Evolutionary conservation across 1,140 invertebrate genomes (phyloP).

Genomic region (Drosophila pectinifera): DNA sequence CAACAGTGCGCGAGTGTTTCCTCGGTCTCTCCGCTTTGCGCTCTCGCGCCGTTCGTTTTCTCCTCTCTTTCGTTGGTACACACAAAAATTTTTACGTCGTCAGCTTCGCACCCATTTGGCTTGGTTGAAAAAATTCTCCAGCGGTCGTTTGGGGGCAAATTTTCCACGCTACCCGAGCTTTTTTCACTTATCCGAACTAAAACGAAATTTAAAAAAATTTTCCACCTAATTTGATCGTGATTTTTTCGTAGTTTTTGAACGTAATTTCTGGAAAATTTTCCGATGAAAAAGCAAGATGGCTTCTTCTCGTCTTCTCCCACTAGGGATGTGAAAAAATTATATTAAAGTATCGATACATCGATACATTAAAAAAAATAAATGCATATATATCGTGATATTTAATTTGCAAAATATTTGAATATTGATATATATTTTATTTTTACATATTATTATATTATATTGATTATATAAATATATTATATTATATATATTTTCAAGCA

Average conservation of each 20-base stretch:
- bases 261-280: conserved; percentile 81
- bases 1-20: conserved; percentile 36
- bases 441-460: too few species aligned
- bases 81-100: conserved; percentile 81
- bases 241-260: conserved; percentile 69
- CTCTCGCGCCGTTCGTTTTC: conserved; percentile 77
- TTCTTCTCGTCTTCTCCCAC: conserved; percentile 3
- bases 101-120: conserved; percentile 73
- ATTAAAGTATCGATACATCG: too few species aligned
- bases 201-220: conserved; percentile 50
- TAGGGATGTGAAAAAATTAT: too few species aligned
- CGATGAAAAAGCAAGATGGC: conserved; percentile 74
- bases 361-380: too few species aligned
- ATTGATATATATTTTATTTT: too few species aligned
- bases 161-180: conserved; percentile 36
- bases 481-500: too few species aligned
- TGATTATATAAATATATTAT: too few species aligned
- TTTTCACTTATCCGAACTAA: conserved; percentile 42
- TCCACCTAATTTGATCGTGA: conserved; percentile 38
- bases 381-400: not conserved
- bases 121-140: conserved; percentile 60
- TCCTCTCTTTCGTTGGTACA: conserved; percentile 81
- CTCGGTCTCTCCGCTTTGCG: conserved; percentile 63
- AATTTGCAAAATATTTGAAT: too few species aligned
- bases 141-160: conserved; percentile 25